Evolutionary conservation across 2,888 invertebrate genomes (phyloP), one percentile per base, ranked within the genome.

Genomic region (Sarcophaga carnaria): DNA sequence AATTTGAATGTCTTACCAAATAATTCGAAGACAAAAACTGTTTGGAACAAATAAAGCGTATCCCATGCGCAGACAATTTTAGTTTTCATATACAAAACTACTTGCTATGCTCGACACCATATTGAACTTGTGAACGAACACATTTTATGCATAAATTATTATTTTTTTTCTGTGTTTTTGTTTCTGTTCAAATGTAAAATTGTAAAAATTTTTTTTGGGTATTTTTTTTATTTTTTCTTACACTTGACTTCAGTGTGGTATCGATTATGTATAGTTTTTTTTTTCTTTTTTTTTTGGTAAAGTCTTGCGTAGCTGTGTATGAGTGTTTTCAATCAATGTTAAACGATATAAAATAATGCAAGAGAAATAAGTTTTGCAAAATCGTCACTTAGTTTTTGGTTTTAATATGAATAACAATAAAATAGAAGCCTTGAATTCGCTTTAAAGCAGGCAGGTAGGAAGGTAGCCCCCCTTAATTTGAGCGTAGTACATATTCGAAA

Each of bases 21-120:
- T 8, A 37, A 37, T 37, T 37, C 37, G 8, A 37, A 37, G 0
- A 37, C 37, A 37, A 37, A 37, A 37, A 37, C 8, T 37, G 37
- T 37, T 37, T 37, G 37, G 37, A 37, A 8, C 37, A 37, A 37
- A 37, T 8, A 37, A 37, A 37, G 37, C 37, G 37, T 10, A 37
- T 10, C 37, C 37, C 37, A 37, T 37, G 8, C 0, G 37, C 37
- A 37, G 37, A 10, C 37, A 37, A 37, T 37, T 67, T n/a, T 17
- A 8, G 12, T 22, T 17, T 14, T 11, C 37, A 54, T 27, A 11
- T 22, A 22, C 45, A 63, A 20, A 27, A 27, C 20, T 67, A 47
- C 27, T 84, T 84, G 62, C 66, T 71, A 84, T 84, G 70, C 80
- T 59, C 66, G 59, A 66, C 84, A 76, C 71, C 25, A 71, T 69